A percentile compares a stretch with the other conserved stretches of the same genome.
Conservation (phyloP, 1,140 invertebrate species). For the Sycophila sp. region DNA sequence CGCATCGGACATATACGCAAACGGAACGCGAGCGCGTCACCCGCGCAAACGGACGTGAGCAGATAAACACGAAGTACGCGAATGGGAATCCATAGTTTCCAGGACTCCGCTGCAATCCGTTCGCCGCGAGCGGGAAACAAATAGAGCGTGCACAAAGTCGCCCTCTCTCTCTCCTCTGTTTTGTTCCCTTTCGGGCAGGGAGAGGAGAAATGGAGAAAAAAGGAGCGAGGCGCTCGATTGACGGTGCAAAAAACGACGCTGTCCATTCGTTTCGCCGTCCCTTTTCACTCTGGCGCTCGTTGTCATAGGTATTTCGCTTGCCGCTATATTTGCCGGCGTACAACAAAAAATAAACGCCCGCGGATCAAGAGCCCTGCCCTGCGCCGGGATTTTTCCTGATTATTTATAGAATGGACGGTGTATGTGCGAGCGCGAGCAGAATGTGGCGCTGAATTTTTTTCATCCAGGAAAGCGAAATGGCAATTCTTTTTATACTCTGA, state of each 20-base stretch:
- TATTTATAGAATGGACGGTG: background rate
- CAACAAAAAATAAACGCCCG: background rate
- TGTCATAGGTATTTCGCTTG: conserved; percentile 4
- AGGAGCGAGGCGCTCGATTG: conserved; percentile 52
- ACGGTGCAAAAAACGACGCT: conserved; percentile 50
- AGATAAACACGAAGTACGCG: conserved; percentile 41
- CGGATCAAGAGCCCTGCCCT: background rate
- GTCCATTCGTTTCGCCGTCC: background rate
- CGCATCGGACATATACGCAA: too few relatives aligned
- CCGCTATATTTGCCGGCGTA: background rate
- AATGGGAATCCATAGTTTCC: conserved; percentile 15
- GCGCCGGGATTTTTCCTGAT: background rate
- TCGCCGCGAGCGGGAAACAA: conserved; percentile 58
- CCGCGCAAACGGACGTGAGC: conserved; percentile 38
- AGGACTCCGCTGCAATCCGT: conserved; percentile 41
- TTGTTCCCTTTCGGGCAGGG: conserved; percentile 46
- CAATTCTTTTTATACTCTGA: too few relatives aligned
- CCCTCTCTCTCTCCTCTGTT: conserved; percentile 49
- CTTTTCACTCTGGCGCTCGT: background rate
- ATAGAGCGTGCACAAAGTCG: conserved; percentile 57
- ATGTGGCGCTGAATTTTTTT: too few relatives aligned
- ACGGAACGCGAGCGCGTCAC: too few relatives aligned
- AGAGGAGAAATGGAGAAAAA: conserved; percentile 43
- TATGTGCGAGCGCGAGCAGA: background rate
- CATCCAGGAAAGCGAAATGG: too few relatives aligned